These are phyloP conservation scores for Drosophila koepferae DNA, from an alignment of 2,888 invertebrate genomes.

Conservation along the genomic window DNA sequence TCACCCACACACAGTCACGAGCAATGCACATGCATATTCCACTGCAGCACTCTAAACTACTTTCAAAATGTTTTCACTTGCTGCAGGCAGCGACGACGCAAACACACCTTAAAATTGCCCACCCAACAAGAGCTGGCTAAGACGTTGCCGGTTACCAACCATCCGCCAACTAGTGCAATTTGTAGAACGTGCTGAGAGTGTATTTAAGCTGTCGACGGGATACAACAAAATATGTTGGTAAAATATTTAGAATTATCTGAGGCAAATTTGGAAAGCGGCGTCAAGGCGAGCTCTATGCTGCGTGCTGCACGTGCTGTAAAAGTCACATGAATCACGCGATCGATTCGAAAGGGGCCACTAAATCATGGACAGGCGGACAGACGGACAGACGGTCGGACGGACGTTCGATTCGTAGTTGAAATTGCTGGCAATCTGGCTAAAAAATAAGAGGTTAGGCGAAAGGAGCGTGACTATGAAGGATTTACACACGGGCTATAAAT, in stretches of 20 bases:
- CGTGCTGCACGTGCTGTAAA: conserved; percentile 56
- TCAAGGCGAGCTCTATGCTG: conserved; percentile 2
- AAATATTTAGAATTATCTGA: conserved; percentile 42
- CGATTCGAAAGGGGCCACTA: conserved; percentile 61
- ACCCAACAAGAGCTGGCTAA: conserved; percentile 17
- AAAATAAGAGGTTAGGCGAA: conserved; percentile 34
- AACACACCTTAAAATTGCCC: conserved; percentile 25
- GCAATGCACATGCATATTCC: conserved; percentile 22
- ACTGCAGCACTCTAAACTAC: conserved; percentile 61
- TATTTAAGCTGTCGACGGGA: conserved; percentile 14
- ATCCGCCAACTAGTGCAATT: conserved; percentile 16
- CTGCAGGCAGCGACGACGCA: conserved; percentile 27
- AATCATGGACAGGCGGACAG: conserved; percentile 56
- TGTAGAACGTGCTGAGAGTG: conserved; percentile 14
- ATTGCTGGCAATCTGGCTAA: conserved; percentile 33
- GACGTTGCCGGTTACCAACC: conserved; percentile 6
- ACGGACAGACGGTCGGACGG: conserved; percentile 40
- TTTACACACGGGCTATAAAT: conserved; percentile 71
- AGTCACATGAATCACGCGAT: conserved; percentile 48
- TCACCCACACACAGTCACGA: conserved; percentile 31
- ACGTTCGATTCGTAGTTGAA: conserved; percentile 58
- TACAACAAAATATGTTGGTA: conserved; percentile 19
- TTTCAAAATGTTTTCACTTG: conserved; percentile 76
- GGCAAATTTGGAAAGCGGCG: conserved; percentile 50
- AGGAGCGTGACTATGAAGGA: conserved; percentile 72